Evolutionary conservation across 2,888 invertebrate genomes (phyloP).

Genomic region (Athetis lepigone): DNA sequence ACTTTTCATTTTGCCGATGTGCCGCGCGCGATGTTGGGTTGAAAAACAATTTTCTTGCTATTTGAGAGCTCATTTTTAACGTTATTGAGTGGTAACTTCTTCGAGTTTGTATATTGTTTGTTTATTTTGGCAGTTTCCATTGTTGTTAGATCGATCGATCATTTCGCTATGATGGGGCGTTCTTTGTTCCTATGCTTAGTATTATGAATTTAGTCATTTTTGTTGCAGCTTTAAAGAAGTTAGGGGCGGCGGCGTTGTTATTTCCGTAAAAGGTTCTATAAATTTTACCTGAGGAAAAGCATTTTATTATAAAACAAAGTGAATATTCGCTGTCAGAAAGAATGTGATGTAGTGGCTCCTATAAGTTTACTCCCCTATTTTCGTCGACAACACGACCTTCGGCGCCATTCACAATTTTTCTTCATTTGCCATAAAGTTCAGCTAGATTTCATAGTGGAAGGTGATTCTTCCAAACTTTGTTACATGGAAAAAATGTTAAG

Average conservation of each 20-base stretch:
- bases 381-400: slow-evolving; percentile 65
- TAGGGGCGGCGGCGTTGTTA: slow-evolving; percentile 16
- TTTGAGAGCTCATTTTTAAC: slow-evolving; percentile 86
- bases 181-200: slow-evolving; percentile 22
- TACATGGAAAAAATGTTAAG: slow-evolving; percentile 54
- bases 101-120: slow-evolving; percentile 70
- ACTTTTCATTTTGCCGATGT: slow-evolving; percentile 88
- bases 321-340: slow-evolving; percentile 66
- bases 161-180: slow-evolving; percentile 54
- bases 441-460: slow-evolving; percentile 61
- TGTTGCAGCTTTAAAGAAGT: slow-evolving; percentile 26
- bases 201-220: slow-evolving; percentile 19
- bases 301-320: slow-evolving; percentile 67
- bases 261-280: slow-evolving; percentile 57
- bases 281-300: slow-evolving; percentile 56
- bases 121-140: slow-evolving; percentile 72
- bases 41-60: slow-evolving; percentile 87
- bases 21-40: slow-evolving; percentile 76
- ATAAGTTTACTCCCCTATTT: slow-evolving; percentile 66
- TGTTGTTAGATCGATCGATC: slow-evolving; percentile 75
- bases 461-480: slow-evolving; percentile 56
- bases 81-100: slow-evolving; percentile 84
- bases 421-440: slow-evolving; percentile 70
- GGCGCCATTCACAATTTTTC: slow-evolving; percentile 65
- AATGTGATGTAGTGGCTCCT: slow-evolving; percentile 67